phyloP scores from a whole-genome alignment of 2,113 vertebrate genomes.

The Marcusenius ussheri region DNA sequence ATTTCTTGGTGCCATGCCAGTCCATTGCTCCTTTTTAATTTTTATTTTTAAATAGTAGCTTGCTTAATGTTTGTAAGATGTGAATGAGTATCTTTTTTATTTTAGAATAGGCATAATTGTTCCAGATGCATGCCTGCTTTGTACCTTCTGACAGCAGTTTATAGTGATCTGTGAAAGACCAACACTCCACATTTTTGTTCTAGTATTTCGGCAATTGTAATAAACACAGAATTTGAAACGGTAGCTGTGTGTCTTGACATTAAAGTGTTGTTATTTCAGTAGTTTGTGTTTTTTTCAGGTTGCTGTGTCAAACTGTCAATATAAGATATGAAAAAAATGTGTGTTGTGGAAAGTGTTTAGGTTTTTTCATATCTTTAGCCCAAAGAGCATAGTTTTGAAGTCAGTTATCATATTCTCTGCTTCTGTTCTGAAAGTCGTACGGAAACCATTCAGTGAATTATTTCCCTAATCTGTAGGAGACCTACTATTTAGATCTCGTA shows the following conservation, averaged over 20 bases:
- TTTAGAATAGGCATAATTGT: conserved; percentile 11
- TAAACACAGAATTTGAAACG: conserved; percentile 22
- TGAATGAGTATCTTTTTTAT: not conserved
- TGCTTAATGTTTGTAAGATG: conserved; percentile 12
- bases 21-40: not conserved
- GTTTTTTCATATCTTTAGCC: not conserved
- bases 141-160: not conserved
- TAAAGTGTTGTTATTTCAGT: conserved; percentile 9
- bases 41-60: not conserved
- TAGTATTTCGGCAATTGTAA: conserved; percentile 15
- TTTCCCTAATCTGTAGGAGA: not conserved
- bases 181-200: conserved; percentile 11
- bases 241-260: conserved; percentile 11
- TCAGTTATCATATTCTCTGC: not conserved
- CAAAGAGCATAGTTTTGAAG: not conserved
- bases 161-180: not conserved
- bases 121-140: conserved; percentile 17
- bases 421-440: not conserved
- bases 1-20: not conserved
- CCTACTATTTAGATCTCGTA: not conserved
- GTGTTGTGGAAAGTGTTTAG: not conserved
- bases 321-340: not conserved
- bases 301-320: conserved; percentile 1
- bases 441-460: not conserved
- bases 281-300: not conserved